These are phyloP conservation scores for Coturnix japonica DNA, from an alignment of 2,113 vertebrate species.

Conservation along the genomic window DNA sequence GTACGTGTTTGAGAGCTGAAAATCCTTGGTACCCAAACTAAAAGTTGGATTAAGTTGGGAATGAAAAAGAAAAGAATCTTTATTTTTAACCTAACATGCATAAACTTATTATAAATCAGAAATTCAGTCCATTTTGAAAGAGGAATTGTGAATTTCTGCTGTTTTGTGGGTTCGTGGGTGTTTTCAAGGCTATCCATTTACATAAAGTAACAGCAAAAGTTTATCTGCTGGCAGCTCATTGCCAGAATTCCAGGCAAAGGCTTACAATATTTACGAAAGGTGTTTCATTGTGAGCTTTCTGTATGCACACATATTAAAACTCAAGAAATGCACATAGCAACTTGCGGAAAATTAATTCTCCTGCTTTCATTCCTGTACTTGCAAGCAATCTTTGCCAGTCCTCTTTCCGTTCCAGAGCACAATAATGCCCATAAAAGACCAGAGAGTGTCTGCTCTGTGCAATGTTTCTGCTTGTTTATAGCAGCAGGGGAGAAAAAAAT, in stretches of 20 bases:
- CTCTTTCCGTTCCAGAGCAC: constrained; percentile 13
- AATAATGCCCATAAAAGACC: not conserved
- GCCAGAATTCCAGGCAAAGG: constrained; percentile 45
- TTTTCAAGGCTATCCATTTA: constrained; percentile 22
- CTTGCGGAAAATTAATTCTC: constrained; percentile 58
- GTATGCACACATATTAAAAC: constrained; percentile 18
- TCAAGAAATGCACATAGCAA: not conserved
- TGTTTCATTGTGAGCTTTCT: constrained; percentile 62
- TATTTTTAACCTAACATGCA: not conserved
- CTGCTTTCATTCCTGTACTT: constrained; percentile 48
- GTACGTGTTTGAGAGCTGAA: not conserved
- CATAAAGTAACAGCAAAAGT: not conserved
- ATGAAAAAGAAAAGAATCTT: not conserved
- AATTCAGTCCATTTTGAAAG: not conserved
- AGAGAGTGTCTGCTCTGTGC: constrained; percentile 35
- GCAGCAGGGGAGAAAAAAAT: not conserved
- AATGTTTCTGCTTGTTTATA: constrained; percentile 60
- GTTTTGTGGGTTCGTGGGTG: not conserved
- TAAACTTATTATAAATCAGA: not conserved
- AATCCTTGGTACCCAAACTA: not conserved
- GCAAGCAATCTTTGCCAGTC: constrained; percentile 45
- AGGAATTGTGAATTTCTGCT: not conserved
- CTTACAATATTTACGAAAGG: constrained; percentile 55
- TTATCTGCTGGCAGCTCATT: constrained; percentile 64
- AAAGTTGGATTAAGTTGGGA: not conserved